Evolutionary conservation across 2,113 vertebrate genomes (phyloP).

Genomic region (Cepphus grylle): DNA sequence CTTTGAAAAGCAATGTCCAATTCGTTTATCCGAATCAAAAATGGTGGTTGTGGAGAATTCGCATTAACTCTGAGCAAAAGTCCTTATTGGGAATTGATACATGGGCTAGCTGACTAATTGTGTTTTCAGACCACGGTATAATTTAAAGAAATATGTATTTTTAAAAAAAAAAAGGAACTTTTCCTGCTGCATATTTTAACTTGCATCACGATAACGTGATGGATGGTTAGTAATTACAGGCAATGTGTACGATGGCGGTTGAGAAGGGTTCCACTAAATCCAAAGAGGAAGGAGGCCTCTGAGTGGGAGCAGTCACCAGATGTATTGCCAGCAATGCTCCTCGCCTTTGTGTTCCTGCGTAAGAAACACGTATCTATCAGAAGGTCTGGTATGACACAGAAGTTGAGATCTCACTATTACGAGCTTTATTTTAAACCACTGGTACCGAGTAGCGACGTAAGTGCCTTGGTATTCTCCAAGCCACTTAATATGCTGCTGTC

Average conservation of each 20-base stretch:
- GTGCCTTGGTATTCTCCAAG: not conserved
- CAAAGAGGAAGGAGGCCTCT: not conserved
- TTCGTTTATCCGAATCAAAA: not conserved
- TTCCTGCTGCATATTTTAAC: not conserved
- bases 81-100: not conserved
- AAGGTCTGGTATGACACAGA: not conserved
- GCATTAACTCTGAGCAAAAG: not conserved
- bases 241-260: accelerated
- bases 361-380: not conserved
- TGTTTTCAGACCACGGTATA: not conserved
- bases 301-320: not conserved
- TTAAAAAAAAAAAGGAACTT: not conserved
- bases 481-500: not conserved
- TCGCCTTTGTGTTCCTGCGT: not conserved
- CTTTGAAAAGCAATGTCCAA: not conserved
- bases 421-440: not conserved
- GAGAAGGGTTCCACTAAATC: not conserved
- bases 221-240: not conserved
- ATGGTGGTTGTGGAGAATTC: not conserved
- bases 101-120: not conserved
- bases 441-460: accelerated
- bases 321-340: not conserved
- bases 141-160: not conserved
- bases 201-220: not conserved
- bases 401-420: not conserved